Evolutionary conservation across 2,113 vertebrate species (phyloP).

Genomic region (cat (Felis catus)): DNA sequence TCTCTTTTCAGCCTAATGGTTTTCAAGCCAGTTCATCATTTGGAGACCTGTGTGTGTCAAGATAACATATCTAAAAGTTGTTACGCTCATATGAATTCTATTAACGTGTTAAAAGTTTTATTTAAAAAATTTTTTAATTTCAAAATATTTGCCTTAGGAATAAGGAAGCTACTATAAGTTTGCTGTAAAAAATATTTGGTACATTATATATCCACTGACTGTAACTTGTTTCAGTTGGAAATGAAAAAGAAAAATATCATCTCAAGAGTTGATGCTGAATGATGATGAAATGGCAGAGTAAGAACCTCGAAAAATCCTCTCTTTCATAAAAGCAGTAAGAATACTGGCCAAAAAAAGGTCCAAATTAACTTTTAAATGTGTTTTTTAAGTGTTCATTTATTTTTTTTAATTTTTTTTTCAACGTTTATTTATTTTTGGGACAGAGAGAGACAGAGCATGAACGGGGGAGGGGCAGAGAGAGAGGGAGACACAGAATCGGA

Average conservation of each 20-base stretch:
- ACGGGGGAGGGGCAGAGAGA: no score
- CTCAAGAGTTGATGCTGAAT: background rate
- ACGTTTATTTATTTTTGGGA: no score
- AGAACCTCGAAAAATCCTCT: background rate
- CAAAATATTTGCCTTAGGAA: slow-evolving; percentile 23
- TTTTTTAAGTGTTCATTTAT: no score
- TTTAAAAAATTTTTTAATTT: background rate
- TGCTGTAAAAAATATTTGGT: background rate
- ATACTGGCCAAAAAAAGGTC: background rate
- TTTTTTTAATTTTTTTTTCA: no score
- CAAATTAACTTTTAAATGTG: background rate
- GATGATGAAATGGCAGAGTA: background rate
- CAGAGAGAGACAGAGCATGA: no score
- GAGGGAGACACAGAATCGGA: no score
- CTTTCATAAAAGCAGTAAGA: background rate
- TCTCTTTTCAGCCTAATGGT: background rate
- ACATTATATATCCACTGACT: background rate
- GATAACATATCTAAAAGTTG: background rate
- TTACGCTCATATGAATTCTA: slow-evolving; percentile 8
- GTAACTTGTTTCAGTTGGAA: background rate
- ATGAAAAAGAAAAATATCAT: background rate
- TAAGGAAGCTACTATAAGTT: background rate
- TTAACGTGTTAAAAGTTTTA: background rate
- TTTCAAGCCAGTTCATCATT: background rate
- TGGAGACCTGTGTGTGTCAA: background rate